Conservation (phyloP, 2,888 invertebrate species). For the Agonum fuliginosum region DNA sequence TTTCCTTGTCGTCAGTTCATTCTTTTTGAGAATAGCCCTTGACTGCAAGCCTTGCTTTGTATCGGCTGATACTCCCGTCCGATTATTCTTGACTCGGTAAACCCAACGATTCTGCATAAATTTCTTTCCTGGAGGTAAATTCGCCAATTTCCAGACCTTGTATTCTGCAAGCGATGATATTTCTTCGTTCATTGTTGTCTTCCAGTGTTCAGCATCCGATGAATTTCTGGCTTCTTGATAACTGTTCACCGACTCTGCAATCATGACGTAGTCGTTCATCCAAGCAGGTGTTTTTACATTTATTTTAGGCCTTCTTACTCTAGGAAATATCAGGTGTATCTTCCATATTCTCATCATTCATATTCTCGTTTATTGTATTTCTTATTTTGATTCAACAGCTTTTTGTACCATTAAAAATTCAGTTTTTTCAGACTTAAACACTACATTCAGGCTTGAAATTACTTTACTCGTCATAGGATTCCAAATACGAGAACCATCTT, state of each 20-base stretch:
- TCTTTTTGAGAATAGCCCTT: slow-evolving; percentile 63
- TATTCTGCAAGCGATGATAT: too few relatives aligned
- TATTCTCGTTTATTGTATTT: too few relatives aligned
- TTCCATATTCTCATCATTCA: too few relatives aligned
- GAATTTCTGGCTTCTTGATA: not conserved
- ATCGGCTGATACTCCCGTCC: not conserved
- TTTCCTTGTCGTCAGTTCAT: too few relatives aligned
- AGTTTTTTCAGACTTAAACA: slow-evolving; percentile 17
- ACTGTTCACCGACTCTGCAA: not conserved
- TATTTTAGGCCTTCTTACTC: not conserved
- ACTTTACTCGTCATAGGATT: not conserved
- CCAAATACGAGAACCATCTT: slow-evolving; percentile 45
- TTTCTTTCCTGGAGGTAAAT: slow-evolving; percentile 21
- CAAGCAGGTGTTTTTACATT: not conserved
- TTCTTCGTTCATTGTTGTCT: too few relatives aligned
- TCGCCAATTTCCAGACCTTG: too few relatives aligned
- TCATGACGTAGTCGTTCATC: not conserved
- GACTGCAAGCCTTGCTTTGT: slow-evolving; percentile 45
- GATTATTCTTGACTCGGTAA: slow-evolving; percentile 10
- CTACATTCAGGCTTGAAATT: slow-evolving; percentile 31
- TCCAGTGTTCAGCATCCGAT: slow-evolving; percentile 51
- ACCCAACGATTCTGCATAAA: slow-evolving; percentile 2
- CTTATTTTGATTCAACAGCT: not conserved
- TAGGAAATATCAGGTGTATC: too few relatives aligned
- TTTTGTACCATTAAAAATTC: too few relatives aligned